Evolutionary conservation across 2,888 invertebrate genomes (phyloP), one percentile per base, ranked within the genome.

Genomic region (Carterocephalus palaemon): DNA sequence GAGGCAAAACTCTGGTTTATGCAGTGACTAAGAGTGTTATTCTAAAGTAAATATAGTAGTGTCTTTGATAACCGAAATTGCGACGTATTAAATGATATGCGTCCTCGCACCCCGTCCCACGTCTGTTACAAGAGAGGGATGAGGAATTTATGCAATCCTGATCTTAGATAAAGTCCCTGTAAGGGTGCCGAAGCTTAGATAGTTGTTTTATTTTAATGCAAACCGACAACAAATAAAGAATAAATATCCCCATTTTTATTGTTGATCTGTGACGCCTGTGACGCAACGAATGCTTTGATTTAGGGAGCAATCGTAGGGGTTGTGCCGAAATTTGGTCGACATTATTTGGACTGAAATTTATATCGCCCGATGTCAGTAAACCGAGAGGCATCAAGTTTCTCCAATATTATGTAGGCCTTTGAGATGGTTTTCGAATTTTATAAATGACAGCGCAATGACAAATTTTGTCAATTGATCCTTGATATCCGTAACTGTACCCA

Each of bases 211-310:
- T 83, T 86, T 83, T 84, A 85, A 86, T 84, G 74, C 79, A 74
- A 83, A 80, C 78, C 78, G 76, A 83, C 79, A 82, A 81, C 84
- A 86, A 86, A 86, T 86, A 85, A 84, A 77, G 74, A 78, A 84
- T 84, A 82, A 79, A 80, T 81, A 81, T 82, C 76, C 79, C 70
- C 66, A 72, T 62, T 79, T 83, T 83, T 81, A 81, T 80, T 76
- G 82, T 76, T 70, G 73, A 70, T 66, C 67, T 77, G 71, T 75
- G 78, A 80, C 70, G 76, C 74, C 67, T 77, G 71, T 75, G 78
- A 80, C 70, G 76, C 74, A 71, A 62, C 62, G 67, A 73, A 76
- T 70, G 70, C 70, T 81, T 75, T 83, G 82, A 85, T 82, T 81
- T 82, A 79, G 82, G 83, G 79, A 64, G 72, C 65, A 66, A 67